Conservation (phyloP, 2,888 invertebrate species). For the Linyphia triangularis region DNA sequence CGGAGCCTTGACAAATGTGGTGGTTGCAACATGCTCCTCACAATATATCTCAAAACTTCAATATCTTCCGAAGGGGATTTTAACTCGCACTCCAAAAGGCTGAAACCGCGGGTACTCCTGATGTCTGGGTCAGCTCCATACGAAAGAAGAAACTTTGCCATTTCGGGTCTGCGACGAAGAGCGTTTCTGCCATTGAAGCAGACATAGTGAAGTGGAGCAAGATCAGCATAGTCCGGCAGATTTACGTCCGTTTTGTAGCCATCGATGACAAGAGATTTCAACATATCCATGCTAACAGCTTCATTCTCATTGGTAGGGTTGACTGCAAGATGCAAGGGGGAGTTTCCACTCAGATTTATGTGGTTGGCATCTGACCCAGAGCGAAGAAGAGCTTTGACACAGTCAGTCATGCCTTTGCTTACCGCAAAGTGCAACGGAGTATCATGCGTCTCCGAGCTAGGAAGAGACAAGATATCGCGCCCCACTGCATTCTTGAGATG, state of each 20-base stretch:
- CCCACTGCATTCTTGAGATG: conserved; percentile 79
- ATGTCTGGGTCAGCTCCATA: conserved; percentile 79
- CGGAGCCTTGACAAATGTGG: conserved; percentile 78
- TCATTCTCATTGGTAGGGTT: conserved; percentile 77
- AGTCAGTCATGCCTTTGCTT: conserved; percentile 78
- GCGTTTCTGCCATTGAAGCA: conserved; percentile 78
- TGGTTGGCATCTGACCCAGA: conserved; percentile 79
- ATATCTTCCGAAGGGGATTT: conserved; percentile 72
- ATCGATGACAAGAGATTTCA: conserved; percentile 77
- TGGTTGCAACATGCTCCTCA: conserved; percentile 77
- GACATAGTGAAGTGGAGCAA: conserved; percentile 79
- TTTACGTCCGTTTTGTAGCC: conserved; percentile 79
- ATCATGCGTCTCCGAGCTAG: conserved; percentile 78
- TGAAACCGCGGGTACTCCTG: conserved; percentile 78
- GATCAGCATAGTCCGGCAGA: conserved; percentile 77
- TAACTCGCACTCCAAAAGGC: conserved; percentile 78
- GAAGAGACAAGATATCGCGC: conserved; percentile 79
- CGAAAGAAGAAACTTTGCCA: conserved; percentile 79
- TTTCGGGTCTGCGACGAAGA: conserved; percentile 78
- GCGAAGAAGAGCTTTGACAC: conserved; percentile 78
- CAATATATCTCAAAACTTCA: conserved; percentile 77
- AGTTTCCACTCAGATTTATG: conserved; percentile 77
- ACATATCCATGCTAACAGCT: conserved; percentile 77
- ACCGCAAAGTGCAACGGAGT: conserved; percentile 80
- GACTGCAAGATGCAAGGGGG: conserved; percentile 79